Evolutionary conservation across 2,797 vertebrate genomes (phyloP), one percentile per base, ranked within the genome.

Genomic region (Danio albolineatus): DNA sequence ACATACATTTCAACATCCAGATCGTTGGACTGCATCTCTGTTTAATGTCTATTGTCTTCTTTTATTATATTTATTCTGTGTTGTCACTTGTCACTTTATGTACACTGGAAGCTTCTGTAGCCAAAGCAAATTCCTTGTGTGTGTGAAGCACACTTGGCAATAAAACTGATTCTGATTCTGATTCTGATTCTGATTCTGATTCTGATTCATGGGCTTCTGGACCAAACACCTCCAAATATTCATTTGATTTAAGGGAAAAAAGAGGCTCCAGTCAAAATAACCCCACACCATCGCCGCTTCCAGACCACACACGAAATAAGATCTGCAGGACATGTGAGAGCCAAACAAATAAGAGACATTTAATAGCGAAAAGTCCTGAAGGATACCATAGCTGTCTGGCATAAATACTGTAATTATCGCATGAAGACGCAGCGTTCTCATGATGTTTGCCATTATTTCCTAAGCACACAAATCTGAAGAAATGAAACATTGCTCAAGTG

Each of bases 361-460:
- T 64, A 62, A 70, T 77, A 78, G 64, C 43, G 78, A 48, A 41
- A 61, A 38, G 70, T 77, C 72, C 44, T 69, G 46, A 36, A 3
- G 38, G 75, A 76, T 81, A 66, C 83, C 81, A 83, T 49, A 64
- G 61, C 74, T 79, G 79, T 79, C 76, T 53, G 19, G 82, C 76
- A 83, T 79, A 83, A 86, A 81, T 76, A 81, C 76, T 44, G 62
- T 53, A 83, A 80, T 83, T 82, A 80, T 82, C 65, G 28, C 56
- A 44, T 59, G 73, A 66, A 51, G 49, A 53, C 46, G 28, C 28
- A 57, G 5, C 44, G n/a, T 64, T 81, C 69, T 64, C 64, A 61
- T 61, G 77, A 74, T 53, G 66, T 80, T 65, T 72, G 75, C 59
- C 75, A 76, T 74, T 78, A 53, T 51, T 78, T 77, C 77, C 46